These are phyloP conservation scores for Premnoplex brunnescens DNA, from an alignment of 2,797 vertebrate species.

Conservation along the genomic window DNA sequence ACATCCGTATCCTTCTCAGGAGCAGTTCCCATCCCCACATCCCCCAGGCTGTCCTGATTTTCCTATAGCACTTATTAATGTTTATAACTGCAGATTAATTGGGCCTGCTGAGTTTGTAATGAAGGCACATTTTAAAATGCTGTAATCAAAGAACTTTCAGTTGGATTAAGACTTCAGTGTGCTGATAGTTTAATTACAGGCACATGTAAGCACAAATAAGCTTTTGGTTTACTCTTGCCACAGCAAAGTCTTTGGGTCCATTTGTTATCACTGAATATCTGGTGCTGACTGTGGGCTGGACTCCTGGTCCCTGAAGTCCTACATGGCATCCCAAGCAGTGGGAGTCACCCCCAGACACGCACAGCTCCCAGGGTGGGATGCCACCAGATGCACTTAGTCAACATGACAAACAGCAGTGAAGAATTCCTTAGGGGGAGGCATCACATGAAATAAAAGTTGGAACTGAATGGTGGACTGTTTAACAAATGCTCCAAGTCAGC, in stretches of 20 bases:
- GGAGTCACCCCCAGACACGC: background rate
- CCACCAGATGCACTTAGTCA: background rate
- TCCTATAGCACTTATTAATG: background rate
- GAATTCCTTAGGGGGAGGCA: background rate
- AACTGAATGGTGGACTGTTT: background rate
- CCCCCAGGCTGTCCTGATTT: background rate
- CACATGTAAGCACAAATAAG: background rate
- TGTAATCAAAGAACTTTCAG: conserved; percentile 39
- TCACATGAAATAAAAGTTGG: background rate
- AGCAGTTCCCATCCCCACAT: background rate
- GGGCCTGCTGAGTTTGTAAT: background rate
- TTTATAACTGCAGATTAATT: conserved; percentile 31
- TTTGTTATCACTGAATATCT: background rate
- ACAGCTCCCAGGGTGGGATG: background rate
- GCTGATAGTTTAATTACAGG: conserved; percentile 10
- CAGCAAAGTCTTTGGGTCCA: background rate
- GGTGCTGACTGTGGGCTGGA: background rate
- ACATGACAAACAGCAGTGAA: background rate
- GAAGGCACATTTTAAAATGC: background rate
- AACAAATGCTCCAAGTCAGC: background rate
- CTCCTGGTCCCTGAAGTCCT: background rate
- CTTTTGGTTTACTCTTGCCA: background rate
- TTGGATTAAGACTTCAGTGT: background rate
- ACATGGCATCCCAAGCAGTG: background rate
- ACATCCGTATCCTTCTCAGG: background rate